Percentiles rank a stretch among this genome's conserved stretches.
Conservation (phyloP, 2,888 invertebrate species). For the Itoplectis maculator region DNA sequence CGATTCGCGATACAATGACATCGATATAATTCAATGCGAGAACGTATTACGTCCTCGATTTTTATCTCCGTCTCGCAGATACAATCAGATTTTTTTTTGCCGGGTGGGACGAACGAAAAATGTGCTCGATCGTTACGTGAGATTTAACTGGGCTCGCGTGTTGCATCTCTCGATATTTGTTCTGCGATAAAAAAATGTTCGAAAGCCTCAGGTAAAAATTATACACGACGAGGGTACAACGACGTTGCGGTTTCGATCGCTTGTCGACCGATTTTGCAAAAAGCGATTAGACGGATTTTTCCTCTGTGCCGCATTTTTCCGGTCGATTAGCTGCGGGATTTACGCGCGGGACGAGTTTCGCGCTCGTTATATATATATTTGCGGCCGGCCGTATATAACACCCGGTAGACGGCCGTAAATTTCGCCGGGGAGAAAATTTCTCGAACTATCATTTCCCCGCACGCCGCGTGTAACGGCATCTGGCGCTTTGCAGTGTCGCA, state of each 20-base stretch:
- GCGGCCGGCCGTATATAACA: not conserved
- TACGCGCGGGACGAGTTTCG: not conserved
- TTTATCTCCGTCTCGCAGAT: not conserved
- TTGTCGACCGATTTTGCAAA: not conserved
- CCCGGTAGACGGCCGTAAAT: conserved; percentile 1
- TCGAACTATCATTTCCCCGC: not conserved
- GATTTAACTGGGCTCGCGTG: not conserved
- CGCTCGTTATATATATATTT: not conserved
- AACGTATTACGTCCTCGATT: not conserved
- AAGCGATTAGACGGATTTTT: not conserved
- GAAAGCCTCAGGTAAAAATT: not conserved
- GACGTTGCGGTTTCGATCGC: not conserved
- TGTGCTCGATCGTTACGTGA: not conserved
- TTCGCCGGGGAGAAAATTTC: conserved; percentile 19
- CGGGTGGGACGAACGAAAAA: not conserved
- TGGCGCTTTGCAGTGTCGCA: conserved; percentile 47
- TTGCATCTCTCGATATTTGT: not conserved
- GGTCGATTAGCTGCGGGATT: not conserved
- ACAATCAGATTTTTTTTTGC: not conserved
- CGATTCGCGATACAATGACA: not conserved
- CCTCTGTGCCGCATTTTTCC: not conserved
- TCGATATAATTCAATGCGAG: not conserved
- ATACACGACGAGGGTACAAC: not conserved
- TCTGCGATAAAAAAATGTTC: not conserved
- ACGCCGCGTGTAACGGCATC: conserved; percentile 59